Evolutionary conservation across 1,140 invertebrate genomes (phyloP), one percentile per base, ranked within the genome.

Genomic region (Drosophila lacteicornis): DNA sequence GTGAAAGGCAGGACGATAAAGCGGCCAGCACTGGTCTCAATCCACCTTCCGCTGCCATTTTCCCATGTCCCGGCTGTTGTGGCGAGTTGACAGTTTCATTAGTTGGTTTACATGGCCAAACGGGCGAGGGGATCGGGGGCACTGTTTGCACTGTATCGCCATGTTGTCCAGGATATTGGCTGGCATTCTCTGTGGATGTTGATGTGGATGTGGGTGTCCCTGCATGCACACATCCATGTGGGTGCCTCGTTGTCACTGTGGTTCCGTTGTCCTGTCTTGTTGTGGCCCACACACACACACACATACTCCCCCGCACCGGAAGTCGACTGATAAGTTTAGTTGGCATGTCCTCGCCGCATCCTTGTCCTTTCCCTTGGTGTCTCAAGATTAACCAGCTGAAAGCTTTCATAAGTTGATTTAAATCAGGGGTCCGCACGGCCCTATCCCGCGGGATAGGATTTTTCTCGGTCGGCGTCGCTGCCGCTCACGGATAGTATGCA

Each of bases 51-150:
- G 30, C 27, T 38, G 9, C 51, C 38, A 13, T 36, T 56, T 50
- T 75, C 51, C 59, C 53, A 11, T 55, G 36, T 55, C 40, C 66
- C 61, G 63, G 75, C 63, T 42, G 62, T 82, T 87, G 84, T 58
- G 84, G 84, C 84, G 80, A 83, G 84, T 87, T 87, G 84, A 87
- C 84, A 87, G 84, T 87, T 87, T 87, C 84, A 87, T 87, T 87
- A 87, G 84, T 87, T 83, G 84, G 84, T 87, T 87, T 80, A 87
- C 84, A 87, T 88, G 84, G 62, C 59, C 70, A 45, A 46, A 53
- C 49, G 51, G 66, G 42, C 33, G 49, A 46, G 30, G 43, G 15
- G 19, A 51, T 15, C 11, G 38, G 13, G 55, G 63, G 53, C 62
- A 80, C 74, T 87, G 83, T 87, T 87, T 87, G 84, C 73, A 71